Evolutionary conservation across 2,113 vertebrate genomes (phyloP).

Genomic region (Scortum barcoo): DNA sequence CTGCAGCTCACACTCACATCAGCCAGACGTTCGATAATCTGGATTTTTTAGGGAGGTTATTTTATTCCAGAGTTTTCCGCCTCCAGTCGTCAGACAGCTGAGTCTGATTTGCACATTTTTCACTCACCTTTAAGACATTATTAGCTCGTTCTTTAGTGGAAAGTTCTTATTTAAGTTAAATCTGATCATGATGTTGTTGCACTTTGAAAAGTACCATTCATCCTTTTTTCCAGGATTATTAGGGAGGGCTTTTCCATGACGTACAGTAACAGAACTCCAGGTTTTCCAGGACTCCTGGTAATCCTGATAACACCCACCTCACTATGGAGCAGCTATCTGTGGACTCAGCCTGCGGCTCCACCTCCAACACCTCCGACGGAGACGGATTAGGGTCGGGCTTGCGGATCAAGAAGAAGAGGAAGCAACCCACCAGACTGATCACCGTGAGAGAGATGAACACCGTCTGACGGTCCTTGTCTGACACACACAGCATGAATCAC

Average conservation of each 20-base stretch:
- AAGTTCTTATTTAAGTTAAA: too few species aligned
- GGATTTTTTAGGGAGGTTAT: too few species aligned
- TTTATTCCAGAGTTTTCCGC: too few species aligned
- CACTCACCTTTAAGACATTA: too few species aligned
- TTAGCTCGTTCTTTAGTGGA: too few species aligned
- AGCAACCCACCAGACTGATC: conserved; percentile 95
- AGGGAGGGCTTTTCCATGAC: not conserved
- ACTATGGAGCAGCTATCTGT: conserved; percentile 50
- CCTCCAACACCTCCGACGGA: conserved; percentile 61
- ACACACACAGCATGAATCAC: conserved; percentile 53
- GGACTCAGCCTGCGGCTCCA: conserved; percentile 69
- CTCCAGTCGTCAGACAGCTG: too few species aligned
- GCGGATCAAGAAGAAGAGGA: conserved; percentile 97
- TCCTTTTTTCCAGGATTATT: too few species aligned
- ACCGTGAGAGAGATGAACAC: conserved; percentile 96
- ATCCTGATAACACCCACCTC: conserved; percentile 58
- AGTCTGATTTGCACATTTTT: too few species aligned
- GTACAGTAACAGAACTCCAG: not conserved
- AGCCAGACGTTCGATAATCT: too few species aligned
- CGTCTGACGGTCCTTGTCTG: conserved; percentile 94
- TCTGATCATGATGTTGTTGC: too few species aligned
- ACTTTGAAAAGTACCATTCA: too few species aligned
- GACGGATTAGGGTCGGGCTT: conserved; percentile 82
- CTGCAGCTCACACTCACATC: too few species aligned
- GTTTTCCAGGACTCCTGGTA: not conserved